These are phyloP conservation scores for Enteromius mattozi DNA, from an alignment of 2,797 vertebrate genomes.

Conservation along the genomic window DNA sequence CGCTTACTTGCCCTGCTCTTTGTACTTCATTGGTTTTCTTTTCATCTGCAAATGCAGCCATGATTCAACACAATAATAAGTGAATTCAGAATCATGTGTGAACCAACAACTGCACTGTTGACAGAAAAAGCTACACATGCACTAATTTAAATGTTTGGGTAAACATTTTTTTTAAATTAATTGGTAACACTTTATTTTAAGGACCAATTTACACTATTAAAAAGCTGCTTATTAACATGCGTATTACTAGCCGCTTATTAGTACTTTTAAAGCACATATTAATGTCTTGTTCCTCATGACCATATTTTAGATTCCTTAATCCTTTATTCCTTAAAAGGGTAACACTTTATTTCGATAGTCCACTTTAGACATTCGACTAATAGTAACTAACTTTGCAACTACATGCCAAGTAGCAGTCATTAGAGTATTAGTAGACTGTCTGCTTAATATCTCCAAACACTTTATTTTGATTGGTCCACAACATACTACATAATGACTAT, in stretches of 20 bases:
- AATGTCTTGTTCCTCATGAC: not conserved
- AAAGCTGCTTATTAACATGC: not conserved
- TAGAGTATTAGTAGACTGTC: too few species aligned
- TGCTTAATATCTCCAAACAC: too few species aligned
- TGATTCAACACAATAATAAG: slow-evolving; percentile 28
- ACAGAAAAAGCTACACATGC: not conserved
- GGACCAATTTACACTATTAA: not conserved
- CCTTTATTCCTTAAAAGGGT: not conserved
- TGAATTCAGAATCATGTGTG: slow-evolving; percentile 9
- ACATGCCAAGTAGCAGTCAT: too few species aligned
- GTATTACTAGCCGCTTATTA: too few species aligned
- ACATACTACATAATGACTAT: too few species aligned
- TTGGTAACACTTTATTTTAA: not conserved
- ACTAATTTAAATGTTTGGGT: not conserved
- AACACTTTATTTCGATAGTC: too few species aligned
- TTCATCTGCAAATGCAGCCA: slow-evolving; percentile 47
- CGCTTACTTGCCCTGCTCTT: slow-evolving; percentile 13
- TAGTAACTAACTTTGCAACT: too few species aligned
- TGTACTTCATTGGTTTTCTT: slow-evolving; percentile 25
- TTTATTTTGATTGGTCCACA: too few species aligned
- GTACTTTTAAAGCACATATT: too few species aligned
- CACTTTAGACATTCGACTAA: too few species aligned
- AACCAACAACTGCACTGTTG: slow-evolving; percentile 2
- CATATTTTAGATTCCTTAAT: not conserved
- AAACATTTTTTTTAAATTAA: not conserved